phyloP scores from a whole-genome alignment of 2,113 vertebrate genomes.

The Psammodynastes pulverulentus region DNA sequence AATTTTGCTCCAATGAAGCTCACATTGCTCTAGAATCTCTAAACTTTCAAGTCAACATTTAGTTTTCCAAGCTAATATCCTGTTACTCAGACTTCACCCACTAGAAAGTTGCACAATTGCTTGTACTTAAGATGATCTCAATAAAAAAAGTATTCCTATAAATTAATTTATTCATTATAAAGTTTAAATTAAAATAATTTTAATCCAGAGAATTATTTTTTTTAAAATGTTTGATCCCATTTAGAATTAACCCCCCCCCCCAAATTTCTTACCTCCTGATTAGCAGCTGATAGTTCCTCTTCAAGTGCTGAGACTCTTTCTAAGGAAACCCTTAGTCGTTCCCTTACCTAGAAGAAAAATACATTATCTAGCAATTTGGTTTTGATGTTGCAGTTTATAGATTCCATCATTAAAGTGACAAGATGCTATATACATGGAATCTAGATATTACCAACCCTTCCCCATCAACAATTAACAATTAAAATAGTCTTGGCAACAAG shows the following conservation, averaged over 20 bases:
- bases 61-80: background rate
- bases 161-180: background rate
- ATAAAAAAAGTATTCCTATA: conserved; percentile 30
- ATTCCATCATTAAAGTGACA: background rate
- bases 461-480: background rate
- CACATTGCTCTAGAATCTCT: background rate
- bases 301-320: conserved; percentile 95
- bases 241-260: conserved; percentile 51
- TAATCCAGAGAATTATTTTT: conserved; percentile 30
- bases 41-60: background rate
- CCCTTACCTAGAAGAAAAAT: conserved; percentile 85
- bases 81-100: background rate
- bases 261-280: conserved; percentile 93
- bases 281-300: conserved; percentile 93
- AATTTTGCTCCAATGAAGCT: background rate
- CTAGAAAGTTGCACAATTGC: background rate
- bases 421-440: background rate
- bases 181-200: conserved; percentile 29
- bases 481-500: background rate
- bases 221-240: conserved; percentile 55
- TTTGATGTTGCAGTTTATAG: conserved; percentile 54
- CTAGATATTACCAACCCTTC: background rate
- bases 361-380: conserved; percentile 70
- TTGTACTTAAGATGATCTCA: conserved; percentile 16
- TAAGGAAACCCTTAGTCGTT: conserved; percentile 93